Base-by-base conservation (phyloP, 2,797 vertebrate species). In the Acanthurus lineatus region DNA sequence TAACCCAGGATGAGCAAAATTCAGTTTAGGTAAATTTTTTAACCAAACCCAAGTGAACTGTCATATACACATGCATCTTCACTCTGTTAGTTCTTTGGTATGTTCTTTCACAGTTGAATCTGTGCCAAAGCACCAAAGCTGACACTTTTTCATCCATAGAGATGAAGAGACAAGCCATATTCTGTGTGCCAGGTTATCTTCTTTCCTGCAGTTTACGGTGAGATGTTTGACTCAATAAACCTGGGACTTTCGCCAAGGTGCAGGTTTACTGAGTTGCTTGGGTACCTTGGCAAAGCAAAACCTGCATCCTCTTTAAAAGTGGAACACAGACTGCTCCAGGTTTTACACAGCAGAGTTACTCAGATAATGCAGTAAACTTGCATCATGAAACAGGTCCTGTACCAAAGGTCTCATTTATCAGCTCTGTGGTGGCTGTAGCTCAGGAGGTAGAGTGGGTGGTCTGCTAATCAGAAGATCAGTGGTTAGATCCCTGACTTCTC, bases 131-230 rank as follows among this genome's bases (percentile, higher is more conserved):
- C 3, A 54, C 14, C 61, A 76, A 76, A 87, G 53, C 20, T 0
- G 66, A 40, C 20, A 73, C 66, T 72, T 48, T 69, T 38, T 78
- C 73, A 77, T 73, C 73, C 67, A 2, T 45, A 64, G 54, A 77
- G 89, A 91, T 89, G 52, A 82, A 69, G 32, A 72, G 88, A 91
- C 83, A 84, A 83, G 74, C 38, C 68, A 22, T 66, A 64, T 74
- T 75, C 2, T 77, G 47, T 57, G 82, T 51, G 28, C 91, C 82
- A 74, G n/a, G 74, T 91, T 89, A 73, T 85, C 7, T 6, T 57
- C 66, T 66, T 70, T 63, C 79, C 17, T 81, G 66, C 12, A 7
- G 44, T 76, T 77, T 69, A 47, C 75, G 72, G 74, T 78, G 56
- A 32, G 32, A 8, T 25, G 64, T 73, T 81, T 82, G 73, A 77